Conservation (phyloP, 2,113 vertebrate genomes). For the Panthera tigris region DNA sequence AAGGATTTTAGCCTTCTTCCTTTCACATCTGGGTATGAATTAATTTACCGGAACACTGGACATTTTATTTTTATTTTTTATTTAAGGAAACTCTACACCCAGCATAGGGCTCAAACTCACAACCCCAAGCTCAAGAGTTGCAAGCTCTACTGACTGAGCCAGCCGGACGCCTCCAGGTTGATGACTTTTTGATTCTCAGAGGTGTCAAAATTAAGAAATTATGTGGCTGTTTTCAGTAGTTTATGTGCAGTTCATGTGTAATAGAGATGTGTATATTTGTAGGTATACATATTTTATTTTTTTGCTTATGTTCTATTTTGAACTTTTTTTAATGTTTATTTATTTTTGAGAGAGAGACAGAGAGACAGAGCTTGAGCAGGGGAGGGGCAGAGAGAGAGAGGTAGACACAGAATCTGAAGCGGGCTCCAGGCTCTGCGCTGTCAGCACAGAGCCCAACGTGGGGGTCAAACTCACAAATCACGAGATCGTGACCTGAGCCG, state of each 20-base stretch:
- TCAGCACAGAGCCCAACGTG: too few species aligned
- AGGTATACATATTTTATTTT: conserved; percentile 5
- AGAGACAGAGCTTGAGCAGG: too few species aligned
- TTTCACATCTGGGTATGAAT: not conserved
- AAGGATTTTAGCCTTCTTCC: not conserved
- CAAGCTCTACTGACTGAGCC: too few species aligned
- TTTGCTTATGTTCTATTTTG: conserved; percentile 48
- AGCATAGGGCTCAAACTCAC: too few species aligned
- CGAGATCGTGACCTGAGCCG: too few species aligned
- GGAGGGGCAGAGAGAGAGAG: too few species aligned
- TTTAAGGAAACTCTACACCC: too few species aligned
- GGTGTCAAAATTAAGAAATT: conserved; percentile 24
- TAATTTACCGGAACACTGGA: not conserved
- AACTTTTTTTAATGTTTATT: not conserved
- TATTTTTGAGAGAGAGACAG: too few species aligned
- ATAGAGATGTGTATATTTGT: not conserved
- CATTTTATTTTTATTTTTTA: not conserved
- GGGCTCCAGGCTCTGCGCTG: too few species aligned
- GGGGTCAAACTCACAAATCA: too few species aligned
- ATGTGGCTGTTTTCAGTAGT: not conserved
- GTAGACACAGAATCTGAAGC: too few species aligned
- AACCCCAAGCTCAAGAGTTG: too few species aligned
- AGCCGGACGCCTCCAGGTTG: not conserved
- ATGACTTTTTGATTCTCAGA: conserved; percentile 29
- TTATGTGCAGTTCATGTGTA: not conserved